These are phyloP conservation scores for Athene noctua DNA, from an alignment of 2,113 vertebrate species.

Conservation along the genomic window DNA sequence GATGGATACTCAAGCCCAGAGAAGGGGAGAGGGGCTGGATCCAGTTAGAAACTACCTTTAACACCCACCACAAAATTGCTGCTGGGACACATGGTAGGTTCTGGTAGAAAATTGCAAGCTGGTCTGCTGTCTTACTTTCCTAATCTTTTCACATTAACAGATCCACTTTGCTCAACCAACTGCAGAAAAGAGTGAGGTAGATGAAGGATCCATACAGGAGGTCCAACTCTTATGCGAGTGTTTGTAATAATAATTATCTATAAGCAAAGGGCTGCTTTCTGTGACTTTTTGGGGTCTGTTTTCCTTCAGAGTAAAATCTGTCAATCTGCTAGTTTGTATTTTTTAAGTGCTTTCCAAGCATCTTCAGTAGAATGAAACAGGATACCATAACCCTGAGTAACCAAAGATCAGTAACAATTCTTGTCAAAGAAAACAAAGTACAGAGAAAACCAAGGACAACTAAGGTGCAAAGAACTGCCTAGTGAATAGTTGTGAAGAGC, in stretches of 20 bases:
- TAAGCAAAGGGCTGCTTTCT: not conserved
- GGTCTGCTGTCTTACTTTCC: not conserved
- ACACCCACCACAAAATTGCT: not conserved
- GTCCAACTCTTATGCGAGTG: not conserved
- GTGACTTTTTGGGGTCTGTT: not conserved
- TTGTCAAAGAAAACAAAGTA: not conserved
- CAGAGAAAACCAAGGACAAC: not conserved
- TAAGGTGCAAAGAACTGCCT: not conserved
- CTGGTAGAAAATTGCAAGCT: not conserved
- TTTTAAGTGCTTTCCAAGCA: not conserved
- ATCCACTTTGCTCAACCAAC: not conserved
- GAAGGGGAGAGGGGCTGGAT: accelerated
- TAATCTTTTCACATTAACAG: not conserved
- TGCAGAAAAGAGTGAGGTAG: not conserved
- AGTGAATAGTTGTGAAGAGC: not conserved
- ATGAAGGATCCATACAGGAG: not conserved
- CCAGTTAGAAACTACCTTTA: not conserved
- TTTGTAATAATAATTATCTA: not conserved
- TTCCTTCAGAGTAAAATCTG: not conserved
- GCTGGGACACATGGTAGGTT: not conserved
- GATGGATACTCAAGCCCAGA: not conserved
- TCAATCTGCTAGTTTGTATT: not conserved
- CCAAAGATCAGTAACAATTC: not conserved
- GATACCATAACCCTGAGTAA: not conserved
- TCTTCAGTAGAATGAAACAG: not conserved